Evolutionary conservation across 2,113 vertebrate genomes (phyloP).

Genomic region (Ictalurus furcatus): DNA sequence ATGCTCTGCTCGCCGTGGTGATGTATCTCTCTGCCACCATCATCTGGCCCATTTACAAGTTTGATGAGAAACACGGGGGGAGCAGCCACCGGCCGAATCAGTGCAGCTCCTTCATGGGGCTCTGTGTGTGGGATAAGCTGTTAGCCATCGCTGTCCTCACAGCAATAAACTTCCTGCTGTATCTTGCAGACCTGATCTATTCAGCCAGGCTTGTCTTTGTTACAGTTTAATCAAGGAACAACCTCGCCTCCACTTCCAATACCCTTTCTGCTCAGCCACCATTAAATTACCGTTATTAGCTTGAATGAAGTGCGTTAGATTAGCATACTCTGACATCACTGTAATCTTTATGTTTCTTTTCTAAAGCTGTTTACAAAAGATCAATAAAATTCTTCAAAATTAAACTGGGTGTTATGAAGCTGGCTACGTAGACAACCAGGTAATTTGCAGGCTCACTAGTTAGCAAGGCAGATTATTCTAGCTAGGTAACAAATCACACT

Average conservation of each 20-base stretch:
- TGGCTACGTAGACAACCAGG: neutral
- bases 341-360: too few species aligned
- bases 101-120: accelerated
- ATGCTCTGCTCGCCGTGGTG: conserved; percentile 79
- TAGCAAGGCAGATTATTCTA: neutral
- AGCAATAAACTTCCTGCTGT: conserved; percentile 81
- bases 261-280: neutral
- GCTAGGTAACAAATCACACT: neutral
- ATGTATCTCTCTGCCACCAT: conserved; percentile 80
- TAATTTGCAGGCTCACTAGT: neutral
- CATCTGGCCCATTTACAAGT: conserved; percentile 87
- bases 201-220: conserved; percentile 83
- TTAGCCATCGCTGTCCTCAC: conserved; percentile 80
- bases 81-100: conserved; percentile 27
- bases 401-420: neutral
- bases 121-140: conserved; percentile 77
- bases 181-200: conserved; percentile 82
- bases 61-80: conserved; percentile 69
- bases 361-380: neutral
- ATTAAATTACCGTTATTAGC: neutral
- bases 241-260: too few species aligned
- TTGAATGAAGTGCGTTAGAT: neutral
- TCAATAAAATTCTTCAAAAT: neutral
- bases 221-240: conserved; percentile 59
- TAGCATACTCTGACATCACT: neutral